These are phyloP conservation scores for Benthosema pterotum DNA, from an alignment of 2,797 vertebrate genomes.

Conservation along the genomic window DNA sequence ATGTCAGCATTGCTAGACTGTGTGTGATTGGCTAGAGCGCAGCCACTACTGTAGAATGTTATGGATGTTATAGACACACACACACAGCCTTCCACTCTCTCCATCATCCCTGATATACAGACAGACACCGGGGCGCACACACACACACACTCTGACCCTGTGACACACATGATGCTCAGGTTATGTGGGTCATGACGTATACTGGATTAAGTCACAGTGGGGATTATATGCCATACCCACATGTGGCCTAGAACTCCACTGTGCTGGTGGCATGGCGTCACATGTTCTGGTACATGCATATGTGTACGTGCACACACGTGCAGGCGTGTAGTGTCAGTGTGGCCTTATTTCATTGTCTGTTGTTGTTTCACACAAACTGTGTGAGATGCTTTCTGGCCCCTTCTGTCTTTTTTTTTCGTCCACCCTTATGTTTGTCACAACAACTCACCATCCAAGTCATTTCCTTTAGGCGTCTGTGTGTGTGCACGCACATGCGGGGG, in stretches of 20 bases:
- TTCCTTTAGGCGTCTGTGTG: too few relatives aligned
- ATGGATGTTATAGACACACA: neutral
- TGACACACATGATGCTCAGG: constrained; percentile 53
- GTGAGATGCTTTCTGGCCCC: too few relatives aligned
- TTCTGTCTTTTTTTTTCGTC: too few relatives aligned
- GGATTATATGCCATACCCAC: constrained; percentile 29
- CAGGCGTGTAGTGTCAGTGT: too few relatives aligned
- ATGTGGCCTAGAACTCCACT: constrained; percentile 16
- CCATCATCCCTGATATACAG: constrained; percentile 19
- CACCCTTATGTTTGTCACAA: too few relatives aligned
- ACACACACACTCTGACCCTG: constrained; percentile 40
- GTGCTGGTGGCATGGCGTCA: neutral
- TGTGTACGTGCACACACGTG: too few relatives aligned
- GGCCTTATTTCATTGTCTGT: too few relatives aligned
- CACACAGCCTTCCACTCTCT: constrained; percentile 14
- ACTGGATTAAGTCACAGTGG: constrained; percentile 38
- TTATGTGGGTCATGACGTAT: constrained; percentile 29
- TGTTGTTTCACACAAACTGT: too few relatives aligned
- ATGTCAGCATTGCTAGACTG: constrained; percentile 56
- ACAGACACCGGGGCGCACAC: neutral
- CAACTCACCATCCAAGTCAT: too few relatives aligned
- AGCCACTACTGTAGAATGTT: constrained; percentile 33
- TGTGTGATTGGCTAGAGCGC: constrained; percentile 65
- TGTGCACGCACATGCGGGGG: neutral
- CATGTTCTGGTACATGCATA: too few relatives aligned